Percentiles rank a stretch among this genome's conserved stretches.
phyloP scores from a whole-genome alignment of 2,888 invertebrate species.

The Orgyia antiqua region DNA sequence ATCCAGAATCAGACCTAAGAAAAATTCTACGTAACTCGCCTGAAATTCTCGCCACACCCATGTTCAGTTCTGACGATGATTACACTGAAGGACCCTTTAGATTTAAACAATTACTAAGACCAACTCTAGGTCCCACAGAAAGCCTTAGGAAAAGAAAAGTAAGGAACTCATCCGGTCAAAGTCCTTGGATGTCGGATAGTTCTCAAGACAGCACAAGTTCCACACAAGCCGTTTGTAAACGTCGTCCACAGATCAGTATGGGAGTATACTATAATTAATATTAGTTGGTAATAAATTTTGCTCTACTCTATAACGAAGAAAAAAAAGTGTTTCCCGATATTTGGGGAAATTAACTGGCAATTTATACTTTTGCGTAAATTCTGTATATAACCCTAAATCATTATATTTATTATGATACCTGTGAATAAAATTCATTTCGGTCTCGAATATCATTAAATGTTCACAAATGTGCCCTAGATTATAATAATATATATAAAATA shows the following conservation, averaged over 20 bases:
- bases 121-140: conserved; percentile 83
- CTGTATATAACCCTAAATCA: too few relatives aligned
- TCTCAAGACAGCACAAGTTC: conserved; percentile 66
- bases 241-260: conserved; percentile 71
- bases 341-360: too few relatives aligned
- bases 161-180: conserved; percentile 57
- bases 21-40: conserved; percentile 70
- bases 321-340: too few relatives aligned
- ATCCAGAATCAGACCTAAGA: conserved; percentile 66
- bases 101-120: conserved; percentile 81
- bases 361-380: too few relatives aligned
- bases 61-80: conserved; percentile 70
- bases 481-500: too few relatives aligned
- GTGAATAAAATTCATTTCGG: too few relatives aligned
- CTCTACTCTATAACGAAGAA: too few relatives aligned
- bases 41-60: conserved; percentile 65
- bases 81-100: conserved; percentile 82
- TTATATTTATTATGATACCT: too few relatives aligned
- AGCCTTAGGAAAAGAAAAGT: conserved; percentile 82
- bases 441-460: too few relatives aligned
- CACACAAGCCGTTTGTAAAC: conserved; percentile 58
- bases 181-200: conserved; percentile 71
- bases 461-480: too few relatives aligned
- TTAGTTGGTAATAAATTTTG: too few relatives aligned
- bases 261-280: conserved; percentile 64